Evolutionary conservation across 2,888 invertebrate species (phyloP).

Genomic region (Lymantria dispar): DNA sequence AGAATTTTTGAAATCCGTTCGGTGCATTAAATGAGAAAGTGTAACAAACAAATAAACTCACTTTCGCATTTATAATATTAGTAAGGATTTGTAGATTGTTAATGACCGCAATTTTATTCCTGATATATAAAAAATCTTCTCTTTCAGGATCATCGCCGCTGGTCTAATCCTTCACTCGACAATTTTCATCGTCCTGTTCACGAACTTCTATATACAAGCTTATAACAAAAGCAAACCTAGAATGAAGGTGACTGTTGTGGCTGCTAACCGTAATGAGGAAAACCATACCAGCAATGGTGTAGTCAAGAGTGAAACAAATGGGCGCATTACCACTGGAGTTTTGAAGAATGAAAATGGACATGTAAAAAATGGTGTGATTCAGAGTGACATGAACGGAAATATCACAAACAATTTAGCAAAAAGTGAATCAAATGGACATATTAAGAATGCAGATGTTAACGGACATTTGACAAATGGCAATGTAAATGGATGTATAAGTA

Average conservation of each 20-base stretch:
- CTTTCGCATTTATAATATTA: too few relatives aligned
- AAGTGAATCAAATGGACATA: slow-evolving; percentile 27
- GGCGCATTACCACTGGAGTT: slow-evolving; percentile 21
- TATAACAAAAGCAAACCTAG: slow-evolving; percentile 78
- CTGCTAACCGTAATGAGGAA: slow-evolving; percentile 32
- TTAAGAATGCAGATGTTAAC: slow-evolving; percentile 29
- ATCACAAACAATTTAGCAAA: slow-evolving; percentile 13
- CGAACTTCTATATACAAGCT: slow-evolving; percentile 94
- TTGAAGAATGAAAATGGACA: slow-evolving; percentile 11
- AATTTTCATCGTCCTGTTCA: slow-evolving; percentile 95
- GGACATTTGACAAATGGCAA: slow-evolving; percentile 29
- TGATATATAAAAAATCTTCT: not conserved
- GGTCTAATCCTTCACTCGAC: slow-evolving; percentile 89
- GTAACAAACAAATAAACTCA: too few relatives aligned
- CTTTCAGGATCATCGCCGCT: slow-evolving; percentile 84
- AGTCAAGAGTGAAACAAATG: slow-evolving; percentile 25
- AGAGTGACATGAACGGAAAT: slow-evolving; percentile 36
- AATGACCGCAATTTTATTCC: too few relatives aligned
- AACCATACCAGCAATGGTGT: slow-evolving; percentile 24
- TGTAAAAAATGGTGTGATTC: slow-evolving; percentile 21
- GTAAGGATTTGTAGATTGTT: too few relatives aligned
- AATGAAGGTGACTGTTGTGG: slow-evolving; percentile 13
- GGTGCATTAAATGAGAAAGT: too few relatives aligned
- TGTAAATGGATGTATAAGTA: slow-evolving; percentile 22
- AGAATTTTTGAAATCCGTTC: too few relatives aligned